Conservation (phyloP, 2,888 invertebrate genomes). For the Cataglyphis altisquamis region DNA sequence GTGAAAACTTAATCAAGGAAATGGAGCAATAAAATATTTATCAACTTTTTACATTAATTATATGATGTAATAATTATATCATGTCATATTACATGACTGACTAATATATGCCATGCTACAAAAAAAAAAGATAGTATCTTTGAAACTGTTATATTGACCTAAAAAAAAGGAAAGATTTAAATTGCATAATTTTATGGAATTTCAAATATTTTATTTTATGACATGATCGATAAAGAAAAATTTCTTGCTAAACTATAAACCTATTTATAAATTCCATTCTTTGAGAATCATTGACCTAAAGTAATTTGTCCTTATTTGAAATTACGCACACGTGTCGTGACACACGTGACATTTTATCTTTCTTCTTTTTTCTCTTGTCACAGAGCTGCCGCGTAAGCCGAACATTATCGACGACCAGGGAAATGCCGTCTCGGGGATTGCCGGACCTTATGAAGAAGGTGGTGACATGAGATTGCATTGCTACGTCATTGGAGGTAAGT, state of each 20-base stretch:
- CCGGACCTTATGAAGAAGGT: constrained; percentile 92
- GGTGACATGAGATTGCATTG: constrained; percentile 91
- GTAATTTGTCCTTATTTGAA: neutral
- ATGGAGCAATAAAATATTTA: neutral
- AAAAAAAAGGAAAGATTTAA: neutral
- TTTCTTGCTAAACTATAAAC: neutral
- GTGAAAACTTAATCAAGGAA: neutral
- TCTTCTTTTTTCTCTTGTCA: constrained; percentile 80
- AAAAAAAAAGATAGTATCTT: neutral
- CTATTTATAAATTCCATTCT: neutral
- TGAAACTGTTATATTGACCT: neutral
- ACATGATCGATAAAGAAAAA: neutral
- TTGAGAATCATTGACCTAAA: neutral
- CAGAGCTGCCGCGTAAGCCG: constrained; percentile 92
- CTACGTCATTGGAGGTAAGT: constrained; percentile 92
- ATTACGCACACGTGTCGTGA: neutral
- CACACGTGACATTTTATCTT: neutral
- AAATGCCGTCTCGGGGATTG: constrained; percentile 88
- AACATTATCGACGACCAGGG: constrained; percentile 91
- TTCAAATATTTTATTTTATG: neutral
- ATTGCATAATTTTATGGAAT: neutral
- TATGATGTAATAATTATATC: neutral
- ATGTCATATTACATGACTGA: neutral
- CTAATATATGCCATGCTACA: neutral
- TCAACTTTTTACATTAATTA: neutral